These are phyloP conservation scores for Caenorhabditis afra DNA, from an alignment of 2,888 invertebrate genomes.

Conservation along the genomic window DNA sequence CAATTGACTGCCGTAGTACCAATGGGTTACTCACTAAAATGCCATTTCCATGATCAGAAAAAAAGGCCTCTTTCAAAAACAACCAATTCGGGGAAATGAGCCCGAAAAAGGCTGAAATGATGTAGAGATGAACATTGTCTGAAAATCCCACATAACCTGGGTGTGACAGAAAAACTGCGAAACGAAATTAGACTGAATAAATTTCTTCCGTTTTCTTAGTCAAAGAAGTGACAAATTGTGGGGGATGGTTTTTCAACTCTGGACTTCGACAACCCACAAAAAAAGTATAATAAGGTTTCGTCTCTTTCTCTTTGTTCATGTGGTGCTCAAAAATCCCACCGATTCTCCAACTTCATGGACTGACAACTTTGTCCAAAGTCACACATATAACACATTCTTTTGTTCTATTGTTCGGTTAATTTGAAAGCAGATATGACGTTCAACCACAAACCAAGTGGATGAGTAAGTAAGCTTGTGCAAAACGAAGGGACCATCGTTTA, in stretches of 20 bases:
- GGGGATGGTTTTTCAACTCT: not conserved
- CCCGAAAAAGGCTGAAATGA: not conserved
- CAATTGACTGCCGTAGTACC: constrained; percentile 14
- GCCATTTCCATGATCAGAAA: constrained; percentile 37
- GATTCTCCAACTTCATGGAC: constrained; percentile 5
- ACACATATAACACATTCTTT: constrained; percentile 44
- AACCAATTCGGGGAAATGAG: constrained; percentile 14
- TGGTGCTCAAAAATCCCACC: constrained; percentile 21
- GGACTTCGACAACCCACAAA: constrained; percentile 19
- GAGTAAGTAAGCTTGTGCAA: not conserved
- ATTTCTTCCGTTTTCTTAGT: too few species aligned
- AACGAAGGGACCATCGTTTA: too few species aligned
- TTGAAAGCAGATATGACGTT: constrained; percentile 27
- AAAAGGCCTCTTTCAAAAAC: constrained; percentile 1
- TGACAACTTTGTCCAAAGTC: constrained; percentile 35
- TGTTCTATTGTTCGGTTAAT: constrained; percentile 53
- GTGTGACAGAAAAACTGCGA: constrained; percentile 6
- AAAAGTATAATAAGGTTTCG: constrained; percentile 8
- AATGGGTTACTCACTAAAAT: constrained; percentile 30
- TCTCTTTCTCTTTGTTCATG: constrained; percentile 23
- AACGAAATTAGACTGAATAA: too few species aligned
- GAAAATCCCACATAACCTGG: constrained; percentile 5
- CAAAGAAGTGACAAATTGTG: too few species aligned
- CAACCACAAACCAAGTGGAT: not conserved
- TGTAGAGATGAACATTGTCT: constrained; percentile 12